Conservation (phyloP, 2,888 invertebrate genomes). For the Sarcophaga subvicina region DNA sequence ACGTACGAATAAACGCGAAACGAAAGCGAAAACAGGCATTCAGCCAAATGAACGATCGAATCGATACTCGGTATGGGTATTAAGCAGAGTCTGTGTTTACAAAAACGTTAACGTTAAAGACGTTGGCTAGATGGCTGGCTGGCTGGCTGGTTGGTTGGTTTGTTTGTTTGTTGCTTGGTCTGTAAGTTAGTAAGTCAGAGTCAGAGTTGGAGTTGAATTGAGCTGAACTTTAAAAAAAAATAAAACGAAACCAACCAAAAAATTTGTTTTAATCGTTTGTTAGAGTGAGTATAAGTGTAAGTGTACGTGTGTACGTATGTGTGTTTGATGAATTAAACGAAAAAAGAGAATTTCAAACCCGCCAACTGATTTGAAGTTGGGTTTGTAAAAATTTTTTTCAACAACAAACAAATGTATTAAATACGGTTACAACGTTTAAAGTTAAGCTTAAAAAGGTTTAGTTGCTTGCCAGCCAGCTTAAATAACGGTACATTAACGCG, state of each 20-base stretch:
- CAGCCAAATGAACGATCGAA: not conserved
- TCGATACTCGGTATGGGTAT: not conserved
- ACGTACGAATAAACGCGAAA: conserved; percentile 32
- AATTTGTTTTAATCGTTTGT: conserved; percentile 16
- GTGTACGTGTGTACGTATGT: not conserved
- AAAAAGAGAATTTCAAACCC: conserved; percentile 53
- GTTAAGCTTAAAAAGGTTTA: conserved; percentile 59
- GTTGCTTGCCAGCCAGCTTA: conserved; percentile 65
- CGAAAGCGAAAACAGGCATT: conserved; percentile 53
- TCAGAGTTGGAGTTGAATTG: conserved; percentile 66
- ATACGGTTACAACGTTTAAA: conserved; percentile 58
- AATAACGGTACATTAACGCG: conserved; percentile 60
- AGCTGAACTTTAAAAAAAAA: conserved; percentile 62
- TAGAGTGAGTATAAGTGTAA: not conserved
- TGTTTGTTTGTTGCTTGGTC: not conserved
- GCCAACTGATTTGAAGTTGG: conserved; percentile 51
- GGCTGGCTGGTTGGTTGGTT: no score
- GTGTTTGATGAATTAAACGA: conserved; percentile 8
- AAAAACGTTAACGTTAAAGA: no score
- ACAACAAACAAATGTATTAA: conserved; percentile 35
- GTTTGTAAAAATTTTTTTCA: not conserved
- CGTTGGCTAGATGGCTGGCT: no score
- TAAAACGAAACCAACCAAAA: conserved; percentile 42
- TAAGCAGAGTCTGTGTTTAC: not conserved
- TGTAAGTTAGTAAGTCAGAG: conserved; percentile 65